A percentile compares a stretch with the other conserved stretches of the same genome.
These are phyloP conservation scores for Mormyrops boulengeri DNA, from an alignment of 2,797 vertebrate genomes.

Conservation along the genomic window DNA sequence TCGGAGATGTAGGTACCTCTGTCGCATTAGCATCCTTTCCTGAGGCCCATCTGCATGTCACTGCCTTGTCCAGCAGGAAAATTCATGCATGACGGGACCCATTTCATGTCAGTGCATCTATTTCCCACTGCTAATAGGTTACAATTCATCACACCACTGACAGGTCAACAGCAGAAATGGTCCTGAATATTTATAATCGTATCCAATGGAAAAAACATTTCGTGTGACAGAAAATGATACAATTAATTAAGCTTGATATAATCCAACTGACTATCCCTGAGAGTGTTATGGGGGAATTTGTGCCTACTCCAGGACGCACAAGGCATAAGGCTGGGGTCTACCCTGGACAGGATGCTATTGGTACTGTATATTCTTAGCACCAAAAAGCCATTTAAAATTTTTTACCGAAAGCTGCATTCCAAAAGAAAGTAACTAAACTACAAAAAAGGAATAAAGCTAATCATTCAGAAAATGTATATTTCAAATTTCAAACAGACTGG, in stretches of 20 bases:
- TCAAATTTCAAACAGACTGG: not conserved
- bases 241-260: not conserved
- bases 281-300: not conserved
- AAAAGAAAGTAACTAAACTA: not conserved
- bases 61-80: not conserved
- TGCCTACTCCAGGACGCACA: not conserved
- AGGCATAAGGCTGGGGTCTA: not conserved
- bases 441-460: not conserved
- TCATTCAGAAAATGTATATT: not conserved
- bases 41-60: not conserved
- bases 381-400: not conserved
- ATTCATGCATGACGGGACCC: not conserved
- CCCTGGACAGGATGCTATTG: not conserved
- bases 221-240: not conserved
- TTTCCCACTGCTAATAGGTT: not conserved
- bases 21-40: not conserved
- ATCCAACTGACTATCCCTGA: not conserved
- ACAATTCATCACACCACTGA: not conserved
- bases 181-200: not conserved
- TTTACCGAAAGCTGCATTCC: not conserved
- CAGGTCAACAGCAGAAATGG: not conserved
- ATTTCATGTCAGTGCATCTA: not conserved
- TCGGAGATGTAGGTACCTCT: conserved; percentile 65
- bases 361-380: not conserved
- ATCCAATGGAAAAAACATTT: not conserved